These are phyloP conservation scores for Taenioides sp. DNA, from an alignment of 2,797 vertebrate genomes.

Conservation along the genomic window DNA sequence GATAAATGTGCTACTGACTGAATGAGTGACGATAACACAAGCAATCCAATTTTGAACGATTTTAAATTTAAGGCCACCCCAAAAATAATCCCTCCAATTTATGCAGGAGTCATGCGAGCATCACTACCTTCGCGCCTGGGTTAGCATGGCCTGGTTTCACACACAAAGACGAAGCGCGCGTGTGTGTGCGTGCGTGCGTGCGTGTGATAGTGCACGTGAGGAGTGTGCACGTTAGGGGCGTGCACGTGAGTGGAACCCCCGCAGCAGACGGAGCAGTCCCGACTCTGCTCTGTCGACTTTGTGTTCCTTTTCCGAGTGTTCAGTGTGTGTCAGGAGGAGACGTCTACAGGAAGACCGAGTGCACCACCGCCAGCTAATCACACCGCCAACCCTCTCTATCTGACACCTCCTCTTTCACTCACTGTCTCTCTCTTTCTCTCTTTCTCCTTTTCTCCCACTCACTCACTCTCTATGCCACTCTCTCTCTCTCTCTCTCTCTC, in stretches of 20 bases:
- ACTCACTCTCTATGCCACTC: too few relatives aligned
- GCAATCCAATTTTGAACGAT: neutral
- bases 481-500: too few relatives aligned
- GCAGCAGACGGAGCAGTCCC: slow-evolving; percentile 51
- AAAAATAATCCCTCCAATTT: slow-evolving; percentile 1
- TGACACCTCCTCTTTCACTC: slow-evolving; percentile 10
- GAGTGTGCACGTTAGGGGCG: neutral
- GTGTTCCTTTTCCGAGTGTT: slow-evolving; percentile 43
- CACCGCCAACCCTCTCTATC: slow-evolving; percentile 43
- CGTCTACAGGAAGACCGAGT: slow-evolving; percentile 38
- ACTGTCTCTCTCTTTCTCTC: neutral
- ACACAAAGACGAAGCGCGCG: slow-evolving; percentile 29
- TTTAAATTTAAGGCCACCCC: neutral
- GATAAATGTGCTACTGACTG: neutral
- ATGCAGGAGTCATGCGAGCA: neutral
- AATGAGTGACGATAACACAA: neutral
- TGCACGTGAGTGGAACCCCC: slow-evolving; percentile 23
- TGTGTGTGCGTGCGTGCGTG: slow-evolving; percentile 7
- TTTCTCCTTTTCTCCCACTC: too few relatives aligned
- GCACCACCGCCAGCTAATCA: slow-evolving; percentile 61
- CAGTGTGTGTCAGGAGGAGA: slow-evolving; percentile 49
- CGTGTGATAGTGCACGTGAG: neutral
- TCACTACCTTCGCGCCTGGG: slow-evolving; percentile 32
- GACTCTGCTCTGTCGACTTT: slow-evolving; percentile 59
- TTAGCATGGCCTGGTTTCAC: slow-evolving; percentile 47